phyloP scores from a whole-genome alignment of 2,113 vertebrate species.

The Microcebus murinus region DNA sequence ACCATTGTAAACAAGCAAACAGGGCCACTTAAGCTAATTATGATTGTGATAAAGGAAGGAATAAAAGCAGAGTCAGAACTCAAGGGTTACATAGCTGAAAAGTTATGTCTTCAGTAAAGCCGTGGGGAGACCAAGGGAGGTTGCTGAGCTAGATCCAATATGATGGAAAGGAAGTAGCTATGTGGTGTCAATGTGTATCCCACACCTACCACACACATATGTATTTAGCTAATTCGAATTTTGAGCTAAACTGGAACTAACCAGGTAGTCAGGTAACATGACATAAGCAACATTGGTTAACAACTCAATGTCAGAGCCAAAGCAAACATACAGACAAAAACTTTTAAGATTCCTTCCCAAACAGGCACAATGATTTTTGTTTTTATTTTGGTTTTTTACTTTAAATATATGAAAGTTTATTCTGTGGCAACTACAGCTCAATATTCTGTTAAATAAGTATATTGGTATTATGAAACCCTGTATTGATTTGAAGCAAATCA shows the following conservation, averaged over 20 bases:
- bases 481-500: too few relatives aligned
- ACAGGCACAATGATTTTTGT: neutral
- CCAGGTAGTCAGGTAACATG: neutral
- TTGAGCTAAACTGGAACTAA: neutral
- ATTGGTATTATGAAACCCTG: too few relatives aligned
- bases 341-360: neutral
- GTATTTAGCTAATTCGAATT: neutral
- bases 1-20: neutral
- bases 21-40: neutral
- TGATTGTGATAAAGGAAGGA: neutral
- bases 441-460: neutral
- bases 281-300: neutral
- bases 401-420: too few relatives aligned
- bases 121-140: neutral
- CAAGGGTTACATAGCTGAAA: neutral
- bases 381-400: too few relatives aligned
- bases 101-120: too few relatives aligned
- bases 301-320: neutral
- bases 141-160: neutral
- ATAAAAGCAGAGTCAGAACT: neutral
- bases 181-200: neutral
- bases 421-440: neutral
- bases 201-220: too few relatives aligned
- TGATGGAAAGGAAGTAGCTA: neutral
- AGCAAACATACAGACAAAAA: neutral